Conservation (phyloP, 2,797 vertebrate genomes). For the Sebastolobus alascanus region DNA sequence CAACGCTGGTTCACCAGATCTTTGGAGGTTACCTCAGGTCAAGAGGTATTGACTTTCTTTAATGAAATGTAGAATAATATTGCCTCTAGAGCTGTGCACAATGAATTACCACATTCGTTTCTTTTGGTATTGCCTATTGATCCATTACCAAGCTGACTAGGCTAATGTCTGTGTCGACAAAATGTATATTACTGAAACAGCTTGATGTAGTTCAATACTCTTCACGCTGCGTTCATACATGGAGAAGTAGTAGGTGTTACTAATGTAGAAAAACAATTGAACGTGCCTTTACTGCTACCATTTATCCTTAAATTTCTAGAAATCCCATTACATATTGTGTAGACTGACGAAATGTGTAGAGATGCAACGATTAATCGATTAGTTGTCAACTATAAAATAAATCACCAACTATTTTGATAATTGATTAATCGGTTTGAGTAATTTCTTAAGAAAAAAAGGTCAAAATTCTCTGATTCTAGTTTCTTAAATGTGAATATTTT, state of each 20-base stretch:
- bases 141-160: not conserved
- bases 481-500: no score
- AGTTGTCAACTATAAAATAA: no score
- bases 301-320: not conserved
- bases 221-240: not conserved
- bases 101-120: not conserved
- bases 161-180: conserved; percentile 1
- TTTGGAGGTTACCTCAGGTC: conserved; percentile 97
- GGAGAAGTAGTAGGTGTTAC: not conserved
- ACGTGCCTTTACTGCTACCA: not conserved
- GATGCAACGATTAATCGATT: no score
- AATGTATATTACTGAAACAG: not conserved
- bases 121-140: not conserved
- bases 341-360: not conserved
- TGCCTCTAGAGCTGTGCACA: not conserved
- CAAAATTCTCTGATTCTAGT: no score
- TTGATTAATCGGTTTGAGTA: no score
- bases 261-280: not conserved
- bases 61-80: not conserved
- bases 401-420: no score
- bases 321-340: not conserved
- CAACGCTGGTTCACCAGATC: conserved; percentile 95
- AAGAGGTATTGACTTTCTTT: conserved; percentile 84
- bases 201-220: not conserved
- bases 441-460: no score